phyloP scores from a whole-genome alignment of 2,113 vertebrate genomes.

The Cryptomyrus ogoouensis region DNA sequence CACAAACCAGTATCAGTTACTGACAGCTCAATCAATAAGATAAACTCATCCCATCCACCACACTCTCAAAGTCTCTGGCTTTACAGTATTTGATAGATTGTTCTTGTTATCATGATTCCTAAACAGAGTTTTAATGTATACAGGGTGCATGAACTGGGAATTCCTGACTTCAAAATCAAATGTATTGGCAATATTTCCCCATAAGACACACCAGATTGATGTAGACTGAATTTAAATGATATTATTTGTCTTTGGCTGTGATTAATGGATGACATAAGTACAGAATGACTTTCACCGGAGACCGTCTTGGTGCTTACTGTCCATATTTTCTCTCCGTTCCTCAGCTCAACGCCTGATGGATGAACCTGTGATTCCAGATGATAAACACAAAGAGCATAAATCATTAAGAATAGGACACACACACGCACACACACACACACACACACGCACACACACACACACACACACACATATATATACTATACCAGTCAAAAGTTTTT shows the following conservation, averaged over 20 bases:
- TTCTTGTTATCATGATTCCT: neutral
- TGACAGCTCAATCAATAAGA: neutral
- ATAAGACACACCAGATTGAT: neutral
- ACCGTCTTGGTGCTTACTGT: conserved; percentile 37
- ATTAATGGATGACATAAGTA: neutral
- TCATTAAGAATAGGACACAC: neutral
- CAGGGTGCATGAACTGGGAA: neutral
- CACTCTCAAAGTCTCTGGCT: neutral
- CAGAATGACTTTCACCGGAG: neutral
- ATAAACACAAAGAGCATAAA: neutral
- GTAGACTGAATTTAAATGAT: neutral
- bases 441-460: no score
- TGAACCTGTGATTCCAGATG: conserved; percentile 31
- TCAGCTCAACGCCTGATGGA: conserved; percentile 31
- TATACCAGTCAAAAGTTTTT: no score
- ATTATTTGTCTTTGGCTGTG: neutral
- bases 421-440: no score
- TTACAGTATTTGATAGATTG: neutral
- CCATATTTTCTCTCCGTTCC: conserved; percentile 47
- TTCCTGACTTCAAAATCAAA: neutral
- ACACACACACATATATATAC: no score
- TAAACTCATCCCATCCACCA: neutral
- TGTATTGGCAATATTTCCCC: neutral
- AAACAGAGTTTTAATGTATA: neutral
- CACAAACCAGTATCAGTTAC: neutral